Conservation (phyloP, 2,797 vertebrate species). For the Schizopygopsis pylzovi region DNA sequence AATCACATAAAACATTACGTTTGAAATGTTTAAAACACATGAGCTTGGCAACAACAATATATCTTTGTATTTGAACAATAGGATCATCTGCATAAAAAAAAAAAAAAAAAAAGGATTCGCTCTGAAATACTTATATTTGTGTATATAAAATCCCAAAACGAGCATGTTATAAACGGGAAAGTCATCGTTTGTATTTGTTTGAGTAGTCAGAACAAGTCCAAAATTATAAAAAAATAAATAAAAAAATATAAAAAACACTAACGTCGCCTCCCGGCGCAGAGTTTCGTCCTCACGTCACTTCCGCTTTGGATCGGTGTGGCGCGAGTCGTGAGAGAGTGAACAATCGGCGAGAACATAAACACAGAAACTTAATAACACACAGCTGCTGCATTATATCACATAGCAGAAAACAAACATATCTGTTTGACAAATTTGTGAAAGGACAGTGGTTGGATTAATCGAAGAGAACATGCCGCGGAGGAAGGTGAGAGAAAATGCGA, state of each 20-base stretch:
- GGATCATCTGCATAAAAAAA: neutral
- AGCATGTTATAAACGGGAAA: neutral
- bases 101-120: neutral
- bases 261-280: neutral
- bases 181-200: neutral
- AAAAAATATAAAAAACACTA: no score
- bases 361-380: neutral
- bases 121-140: neutral
- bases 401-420: neutral
- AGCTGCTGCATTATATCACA: neutral
- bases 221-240: neutral
- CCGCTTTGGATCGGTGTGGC: slow-evolving; percentile 41
- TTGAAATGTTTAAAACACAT: neutral
- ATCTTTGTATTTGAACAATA: neutral
- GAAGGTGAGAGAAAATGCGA: slow-evolving; percentile 64
- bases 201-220: neutral
- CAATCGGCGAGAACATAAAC: slow-evolving; percentile 11
- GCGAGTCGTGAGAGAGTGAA: slow-evolving; percentile 36
- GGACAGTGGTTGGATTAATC: neutral
- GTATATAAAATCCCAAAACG: neutral
- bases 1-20: neutral
- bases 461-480: slow-evolving; percentile 64
- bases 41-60: neutral
- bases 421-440: neutral
- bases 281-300: slow-evolving; percentile 2